Evolutionary conservation across 1,140 invertebrate genomes (phyloP).

Genomic region (Zaprionus ghesquierei): DNA sequence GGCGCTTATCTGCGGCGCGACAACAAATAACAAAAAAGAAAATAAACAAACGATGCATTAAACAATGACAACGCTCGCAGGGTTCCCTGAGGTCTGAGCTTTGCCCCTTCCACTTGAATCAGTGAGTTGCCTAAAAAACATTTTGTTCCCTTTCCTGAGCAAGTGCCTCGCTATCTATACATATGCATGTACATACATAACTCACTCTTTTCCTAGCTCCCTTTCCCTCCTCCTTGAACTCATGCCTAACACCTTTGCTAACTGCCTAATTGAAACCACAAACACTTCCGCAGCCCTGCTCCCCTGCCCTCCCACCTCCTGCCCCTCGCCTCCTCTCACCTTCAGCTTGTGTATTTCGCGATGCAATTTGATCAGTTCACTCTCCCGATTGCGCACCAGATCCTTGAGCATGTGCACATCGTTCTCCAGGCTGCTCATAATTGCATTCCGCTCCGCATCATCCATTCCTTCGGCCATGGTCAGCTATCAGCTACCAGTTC

Average conservation of each 20-base stretch:
- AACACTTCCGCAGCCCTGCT: neutral
- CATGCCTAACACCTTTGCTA: neutral
- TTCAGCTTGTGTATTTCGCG: slow-evolving; percentile 86
- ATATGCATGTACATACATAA: neutral
- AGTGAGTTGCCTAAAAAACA: neutral
- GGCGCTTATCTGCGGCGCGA: slow-evolving; percentile 53
- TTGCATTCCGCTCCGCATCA: slow-evolving; percentile 44
- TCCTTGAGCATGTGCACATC: slow-evolving; percentile 61
- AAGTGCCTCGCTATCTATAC: neutral
- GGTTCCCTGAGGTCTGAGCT: neutral
- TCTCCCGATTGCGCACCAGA: slow-evolving; percentile 53
- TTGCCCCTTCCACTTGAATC: neutral
- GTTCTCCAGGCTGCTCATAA: slow-evolving; percentile 43
- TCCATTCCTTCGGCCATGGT: slow-evolving; percentile 41
- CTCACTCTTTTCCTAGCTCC: neutral
- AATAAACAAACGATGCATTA: slow-evolving; percentile 46
- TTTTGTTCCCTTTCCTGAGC: neutral
- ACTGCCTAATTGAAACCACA: neutral
- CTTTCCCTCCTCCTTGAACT: neutral
- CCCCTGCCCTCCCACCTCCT: slow-evolving; percentile 83
- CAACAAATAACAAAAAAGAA: slow-evolving; percentile 63
- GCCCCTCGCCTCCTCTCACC: slow-evolving; percentile 79
- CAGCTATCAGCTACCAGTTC: too few relatives aligned
- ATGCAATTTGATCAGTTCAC: slow-evolving; percentile 82
- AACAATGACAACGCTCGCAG: slow-evolving; percentile 16